phyloP scores from a whole-genome alignment of 2,888 invertebrate genomes.

The Ischnus inquisitorius region DNA sequence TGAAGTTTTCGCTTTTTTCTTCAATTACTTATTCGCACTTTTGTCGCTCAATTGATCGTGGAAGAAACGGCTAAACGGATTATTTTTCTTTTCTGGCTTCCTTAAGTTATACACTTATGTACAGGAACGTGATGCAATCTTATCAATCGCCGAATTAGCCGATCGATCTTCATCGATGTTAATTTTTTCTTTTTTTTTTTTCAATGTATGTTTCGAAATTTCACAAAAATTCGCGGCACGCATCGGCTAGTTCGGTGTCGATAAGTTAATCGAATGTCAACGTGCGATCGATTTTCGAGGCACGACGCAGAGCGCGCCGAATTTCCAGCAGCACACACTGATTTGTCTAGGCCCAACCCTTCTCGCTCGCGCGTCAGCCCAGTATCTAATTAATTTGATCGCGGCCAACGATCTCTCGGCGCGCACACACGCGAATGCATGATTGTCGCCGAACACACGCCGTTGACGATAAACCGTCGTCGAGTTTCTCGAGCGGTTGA shows the following conservation, averaged over 20 bases:
- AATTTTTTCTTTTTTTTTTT: conserved; percentile 18
- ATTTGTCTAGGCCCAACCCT: neutral
- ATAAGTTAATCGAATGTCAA: conserved; percentile 44
- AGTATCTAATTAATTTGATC: conserved; percentile 14
- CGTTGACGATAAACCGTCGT: neutral
- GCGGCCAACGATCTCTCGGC: neutral
- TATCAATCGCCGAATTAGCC: conserved; percentile 49
- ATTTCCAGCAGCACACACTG: neutral
- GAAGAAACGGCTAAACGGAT: conserved; percentile 57
- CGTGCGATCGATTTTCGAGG: conserved; percentile 24
- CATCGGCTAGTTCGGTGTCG: conserved; percentile 40
- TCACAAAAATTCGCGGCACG: neutral
- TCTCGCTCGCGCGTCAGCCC: neutral
- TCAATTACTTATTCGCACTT: conserved; percentile 24
- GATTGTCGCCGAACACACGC: conserved; percentile 10
- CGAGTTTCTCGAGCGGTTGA: conserved; percentile 20
- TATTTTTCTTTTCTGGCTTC: conserved; percentile 42
- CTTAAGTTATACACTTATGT: conserved; percentile 69
- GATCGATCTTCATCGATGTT: conserved; percentile 22
- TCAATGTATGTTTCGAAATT: neutral
- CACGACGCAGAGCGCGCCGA: neutral
- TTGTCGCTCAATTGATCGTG: conserved; percentile 50
- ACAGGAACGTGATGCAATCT: conserved; percentile 68
- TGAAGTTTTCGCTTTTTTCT: conserved; percentile 21
- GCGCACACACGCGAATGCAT: neutral